phyloP scores from a whole-genome alignment of 2,113 vertebrate species.

The western clawed frog (Xenopus tropicalis) region UCB_Xtro_10.0 CM004449.2:88352501-88353000 shows the following conservation, averaged over 20 bases:
- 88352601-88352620: slow-evolving; percentile 16
- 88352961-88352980: not conserved
- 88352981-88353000: not conserved
- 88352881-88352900: not conserved
- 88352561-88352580: not conserved
- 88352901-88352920: not conserved
- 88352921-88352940: not conserved
- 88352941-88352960: slow-evolving; percentile 8
- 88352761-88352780: too few relatives aligned
- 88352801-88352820: not conserved
- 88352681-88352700: too few relatives aligned
- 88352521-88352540: too few relatives aligned
- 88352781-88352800: not conserved
- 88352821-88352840: not conserved
- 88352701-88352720: slow-evolving; percentile 29
- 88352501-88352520: too few relatives aligned
- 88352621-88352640: too few relatives aligned
- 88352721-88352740: slow-evolving; percentile 18
- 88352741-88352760: too few relatives aligned
- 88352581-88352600: slow-evolving; percentile 26
- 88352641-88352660: too few relatives aligned
- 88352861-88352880: slow-evolving; percentile 5
- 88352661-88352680: too few relatives aligned
- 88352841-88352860: not conserved
- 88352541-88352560: not conserved